Evolutionary conservation across 2,888 invertebrate species (phyloP).

Genomic region (Drosophila pegasa): DNA sequence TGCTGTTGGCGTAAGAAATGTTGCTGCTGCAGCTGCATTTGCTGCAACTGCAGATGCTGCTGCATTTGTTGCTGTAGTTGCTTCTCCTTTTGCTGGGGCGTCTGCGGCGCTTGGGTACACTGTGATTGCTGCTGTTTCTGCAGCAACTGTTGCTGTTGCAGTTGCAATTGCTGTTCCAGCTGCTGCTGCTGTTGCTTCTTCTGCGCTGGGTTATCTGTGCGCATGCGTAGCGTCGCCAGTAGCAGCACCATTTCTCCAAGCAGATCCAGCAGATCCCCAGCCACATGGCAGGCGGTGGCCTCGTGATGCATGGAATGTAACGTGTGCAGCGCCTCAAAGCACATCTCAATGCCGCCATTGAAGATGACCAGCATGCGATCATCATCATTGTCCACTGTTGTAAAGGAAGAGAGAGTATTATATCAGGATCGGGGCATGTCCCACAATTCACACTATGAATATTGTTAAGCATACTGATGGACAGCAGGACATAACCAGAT

Average conservation of each 20-base stretch:
- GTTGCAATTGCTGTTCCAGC: constrained; percentile 72
- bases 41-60: constrained; percentile 79
- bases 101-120: constrained; percentile 71
- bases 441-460: background rate
- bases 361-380: constrained; percentile 95
- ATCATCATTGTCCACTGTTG: constrained; percentile 92
- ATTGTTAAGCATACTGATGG: background rate
- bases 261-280: constrained; percentile 93
- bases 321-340: constrained; percentile 92
- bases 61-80: constrained; percentile 81
- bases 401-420: background rate
- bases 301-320: constrained; percentile 97
- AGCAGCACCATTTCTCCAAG: constrained; percentile 91
- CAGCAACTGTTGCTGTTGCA: constrained; percentile 69
- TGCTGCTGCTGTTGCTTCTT: constrained; percentile 81
- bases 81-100: constrained; percentile 78
- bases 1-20: constrained; percentile 80
- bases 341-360: constrained; percentile 91
- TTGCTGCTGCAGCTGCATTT: constrained; percentile 80
- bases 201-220: constrained; percentile 82
- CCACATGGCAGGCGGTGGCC: constrained; percentile 94
- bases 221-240: constrained; percentile 88
- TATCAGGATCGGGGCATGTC: too few relatives aligned
- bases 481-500: too few relatives aligned
- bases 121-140: constrained; percentile 75